Conservation (phyloP, 2,797 vertebrate species). For the Cynodonichthys magdalenae region DNA sequence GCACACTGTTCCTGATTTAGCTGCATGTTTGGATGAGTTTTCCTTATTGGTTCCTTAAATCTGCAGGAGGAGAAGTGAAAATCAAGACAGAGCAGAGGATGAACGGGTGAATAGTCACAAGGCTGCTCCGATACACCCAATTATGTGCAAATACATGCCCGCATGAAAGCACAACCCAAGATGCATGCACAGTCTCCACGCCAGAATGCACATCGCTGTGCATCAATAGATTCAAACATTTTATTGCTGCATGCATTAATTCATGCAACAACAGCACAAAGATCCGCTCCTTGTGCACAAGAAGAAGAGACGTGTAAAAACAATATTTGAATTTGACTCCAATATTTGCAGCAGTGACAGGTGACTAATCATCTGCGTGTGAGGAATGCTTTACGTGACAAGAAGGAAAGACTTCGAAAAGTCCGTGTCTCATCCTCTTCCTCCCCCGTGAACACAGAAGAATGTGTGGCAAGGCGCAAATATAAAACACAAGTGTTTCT, state of each 20-base stretch:
- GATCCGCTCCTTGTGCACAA: not conserved
- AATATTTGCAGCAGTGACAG: not conserved
- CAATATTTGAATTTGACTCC: not conserved
- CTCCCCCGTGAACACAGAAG: conserved; percentile 75
- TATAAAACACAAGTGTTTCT: conserved; percentile 83
- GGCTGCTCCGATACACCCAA: too few species aligned
- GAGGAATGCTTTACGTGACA: conserved; percentile 68
- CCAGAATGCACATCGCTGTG: not conserved
- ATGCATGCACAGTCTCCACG: not conserved
- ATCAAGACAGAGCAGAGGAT: too few species aligned
- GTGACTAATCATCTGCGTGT: conserved; percentile 6
- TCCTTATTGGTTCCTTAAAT: too few species aligned
- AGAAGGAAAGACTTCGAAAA: conserved; percentile 57
- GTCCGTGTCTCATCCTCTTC: conserved; percentile 56
- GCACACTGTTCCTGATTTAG: too few species aligned
- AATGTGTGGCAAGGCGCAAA: conserved; percentile 84
- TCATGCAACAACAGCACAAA: not conserved
- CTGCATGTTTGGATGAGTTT: too few species aligned
- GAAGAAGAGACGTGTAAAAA: not conserved
- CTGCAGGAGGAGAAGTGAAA: too few species aligned
- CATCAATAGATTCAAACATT: not conserved
- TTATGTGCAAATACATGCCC: too few species aligned
- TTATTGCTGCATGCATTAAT: not conserved
- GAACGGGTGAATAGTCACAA: too few species aligned
- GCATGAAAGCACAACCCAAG: not conserved